A percentile compares a stretch with the other conserved stretches of the same genome.
Conservation (phyloP, 2,888 invertebrate genomes). For the Himalopsyche anomala region DNA sequence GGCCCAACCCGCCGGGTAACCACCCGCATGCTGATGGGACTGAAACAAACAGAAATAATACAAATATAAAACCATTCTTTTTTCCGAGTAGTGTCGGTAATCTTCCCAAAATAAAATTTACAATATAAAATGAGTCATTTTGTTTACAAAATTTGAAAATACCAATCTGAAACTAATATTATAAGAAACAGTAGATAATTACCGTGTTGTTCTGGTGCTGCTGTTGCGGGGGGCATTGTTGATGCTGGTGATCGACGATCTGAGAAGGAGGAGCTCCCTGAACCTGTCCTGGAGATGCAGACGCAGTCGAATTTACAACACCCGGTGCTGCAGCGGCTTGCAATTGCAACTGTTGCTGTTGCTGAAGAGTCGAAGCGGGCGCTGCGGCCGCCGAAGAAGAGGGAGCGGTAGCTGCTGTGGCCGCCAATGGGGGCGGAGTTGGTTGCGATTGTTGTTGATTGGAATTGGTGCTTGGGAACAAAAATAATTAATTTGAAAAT, state of each 20-base stretch:
- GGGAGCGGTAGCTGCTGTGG: conserved; percentile 66
- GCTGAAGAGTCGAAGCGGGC: conserved; percentile 65
- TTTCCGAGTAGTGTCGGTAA: background rate
- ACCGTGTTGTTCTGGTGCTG: conserved; percentile 70
- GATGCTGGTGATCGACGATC: conserved; percentile 68
- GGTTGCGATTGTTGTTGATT: conserved; percentile 66
- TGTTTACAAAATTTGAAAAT: background rate
- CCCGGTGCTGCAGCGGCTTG: background rate
- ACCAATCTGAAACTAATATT: too few relatives aligned
- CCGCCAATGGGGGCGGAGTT: conserved; percentile 51
- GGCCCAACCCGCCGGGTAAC: conserved; percentile 72
- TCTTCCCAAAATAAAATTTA: too few relatives aligned
- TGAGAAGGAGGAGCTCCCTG: conserved; percentile 66
- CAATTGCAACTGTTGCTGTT: conserved; percentile 66
- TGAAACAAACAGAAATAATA: conserved; percentile 43
- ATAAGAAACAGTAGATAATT: conserved; percentile 66
- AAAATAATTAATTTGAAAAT: background rate
- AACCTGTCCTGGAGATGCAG: conserved; percentile 66
- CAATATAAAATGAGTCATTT: background rate
- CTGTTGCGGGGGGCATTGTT: conserved; percentile 75
- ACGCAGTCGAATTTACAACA: background rate
- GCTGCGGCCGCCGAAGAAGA: conserved; percentile 66
- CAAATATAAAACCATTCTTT: background rate
- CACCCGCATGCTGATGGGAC: conserved; percentile 70
- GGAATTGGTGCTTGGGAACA: conserved; percentile 68